A percentile compares a stretch with the other conserved stretches of the same genome.
Conservation (phyloP, 2,113 vertebrate species). For the Craseonycteris thonglongyai region DNA sequence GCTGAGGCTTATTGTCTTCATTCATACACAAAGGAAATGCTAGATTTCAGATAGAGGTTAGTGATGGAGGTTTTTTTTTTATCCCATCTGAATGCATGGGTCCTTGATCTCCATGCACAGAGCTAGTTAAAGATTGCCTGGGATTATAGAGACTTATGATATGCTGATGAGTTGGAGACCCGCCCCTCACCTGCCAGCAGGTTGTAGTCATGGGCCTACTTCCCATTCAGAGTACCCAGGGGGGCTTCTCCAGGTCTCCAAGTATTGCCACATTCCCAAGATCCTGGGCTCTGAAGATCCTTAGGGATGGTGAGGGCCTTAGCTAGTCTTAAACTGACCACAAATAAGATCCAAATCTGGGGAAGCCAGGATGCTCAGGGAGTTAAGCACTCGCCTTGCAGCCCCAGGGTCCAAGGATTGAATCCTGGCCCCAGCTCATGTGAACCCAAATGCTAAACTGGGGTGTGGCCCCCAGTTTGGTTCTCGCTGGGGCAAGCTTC, state of each 20-base stretch:
- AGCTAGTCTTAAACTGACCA: neutral
- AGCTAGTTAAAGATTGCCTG: neutral
- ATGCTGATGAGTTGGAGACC: neutral
- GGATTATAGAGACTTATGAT: neutral
- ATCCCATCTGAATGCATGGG: neutral
- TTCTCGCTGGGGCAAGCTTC: too few relatives aligned
- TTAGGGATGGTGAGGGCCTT: neutral
- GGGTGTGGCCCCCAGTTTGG: too few relatives aligned
- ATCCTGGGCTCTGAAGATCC: neutral
- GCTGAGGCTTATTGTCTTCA: neutral
- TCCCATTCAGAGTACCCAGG: neutral
- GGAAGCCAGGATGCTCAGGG: too few relatives aligned
- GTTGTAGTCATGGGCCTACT: neutral
- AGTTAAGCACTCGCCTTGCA: too few relatives aligned
- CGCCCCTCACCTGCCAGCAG: neutral
- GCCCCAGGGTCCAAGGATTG: too few relatives aligned
- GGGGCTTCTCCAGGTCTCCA: neutral
- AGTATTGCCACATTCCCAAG: neutral
- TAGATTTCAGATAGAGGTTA: neutral
- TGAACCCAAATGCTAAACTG: too few relatives aligned
- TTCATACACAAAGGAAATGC: neutral
- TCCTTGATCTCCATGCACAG: neutral
- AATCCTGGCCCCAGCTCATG: too few relatives aligned
- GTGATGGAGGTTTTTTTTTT: neutral
- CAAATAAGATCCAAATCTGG: neutral